These are phyloP conservation scores for Apis florea DNA, from an alignment of 1,140 invertebrate genomes.

Conservation along the genomic window DNA sequence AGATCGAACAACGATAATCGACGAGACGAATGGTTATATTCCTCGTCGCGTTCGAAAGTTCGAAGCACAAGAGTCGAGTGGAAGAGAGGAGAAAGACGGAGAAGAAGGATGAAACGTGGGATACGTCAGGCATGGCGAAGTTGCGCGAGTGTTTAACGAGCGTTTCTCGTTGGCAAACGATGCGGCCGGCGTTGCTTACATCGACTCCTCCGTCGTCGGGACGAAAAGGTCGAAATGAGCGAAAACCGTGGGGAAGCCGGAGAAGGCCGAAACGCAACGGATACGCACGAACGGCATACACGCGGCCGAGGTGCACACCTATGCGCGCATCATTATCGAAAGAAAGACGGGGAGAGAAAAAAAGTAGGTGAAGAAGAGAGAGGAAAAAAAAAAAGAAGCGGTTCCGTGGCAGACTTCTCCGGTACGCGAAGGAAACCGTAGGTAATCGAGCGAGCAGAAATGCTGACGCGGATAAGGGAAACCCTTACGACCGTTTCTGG, in stretches of 20 bases:
- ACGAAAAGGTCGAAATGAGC: conserved; percentile 64
- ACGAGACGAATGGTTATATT: too few relatives aligned
- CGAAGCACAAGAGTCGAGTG: not conserved
- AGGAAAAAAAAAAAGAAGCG: not conserved
- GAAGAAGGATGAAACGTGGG: not conserved
- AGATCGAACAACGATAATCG: too few relatives aligned
- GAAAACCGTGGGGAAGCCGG: conserved; percentile 53
- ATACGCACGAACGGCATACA: conserved; percentile 17
- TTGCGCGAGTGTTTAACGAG: conserved; percentile 50
- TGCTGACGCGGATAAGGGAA: conserved; percentile 65
- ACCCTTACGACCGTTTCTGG: conserved; percentile 60
- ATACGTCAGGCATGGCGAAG: not conserved
- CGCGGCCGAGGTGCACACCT: not conserved
- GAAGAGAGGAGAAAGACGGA: too few relatives aligned
- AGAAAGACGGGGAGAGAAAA: not conserved
- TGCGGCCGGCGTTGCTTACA: conserved; percentile 43
- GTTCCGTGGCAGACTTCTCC: not conserved
- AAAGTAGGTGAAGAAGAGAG: not conserved
- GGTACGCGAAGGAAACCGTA: conserved; percentile 55
- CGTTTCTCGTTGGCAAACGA: conserved; percentile 40
- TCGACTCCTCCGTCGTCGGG: conserved; percentile 28
- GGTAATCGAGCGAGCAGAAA: conserved; percentile 65
- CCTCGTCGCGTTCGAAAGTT: conserved; percentile 8
- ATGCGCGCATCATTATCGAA: conserved; percentile 34
- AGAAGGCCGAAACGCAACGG: conserved; percentile 53